Evolutionary conservation across 2,888 invertebrate species (phyloP), one percentile per base, ranked within the genome.

Genomic region (Platerodrilus igneus): DNA sequence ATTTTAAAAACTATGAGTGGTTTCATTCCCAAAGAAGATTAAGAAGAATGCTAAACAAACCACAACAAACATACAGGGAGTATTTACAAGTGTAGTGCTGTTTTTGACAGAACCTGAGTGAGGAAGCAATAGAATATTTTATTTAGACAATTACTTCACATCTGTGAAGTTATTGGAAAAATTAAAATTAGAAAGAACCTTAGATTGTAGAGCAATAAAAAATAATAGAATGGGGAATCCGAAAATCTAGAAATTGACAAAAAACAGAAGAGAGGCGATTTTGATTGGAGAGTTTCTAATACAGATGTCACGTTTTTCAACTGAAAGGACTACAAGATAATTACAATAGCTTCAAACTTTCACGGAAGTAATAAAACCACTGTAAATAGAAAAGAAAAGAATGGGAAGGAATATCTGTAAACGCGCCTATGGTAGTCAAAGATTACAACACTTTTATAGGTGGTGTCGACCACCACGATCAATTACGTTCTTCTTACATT

Each of bases 121-220:
- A 41, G 40, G 38, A 4, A 49, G 52, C 31, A 39, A 48, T 25
- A 53, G 55, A 42, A 47, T 34, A 16, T 18, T 59, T 10, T 59
- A 48, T 33, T 52, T 59, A 45, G 56, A 61, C 33, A 58, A 57
- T 8, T 32, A 57, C 45, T 48, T 57, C 57, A 50, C 42, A 4
- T 47, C 43, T 22, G 43, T 56, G 14, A 14, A 34, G 4, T 46
- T 58, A n/a, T 34, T 54, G 36, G 39, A 51, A 20, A 28, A 44
- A 40, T 32, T 46, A 16, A 26, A 34, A 37, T 30, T 37, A 47
- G 35, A 29, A 14, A 28, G 28, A 5, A 47, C 48, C 17, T 39
- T 43, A 42, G 46, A 44, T 15, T 47, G 49, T 30, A 51, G 51
- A 23, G 56, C 53, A 31, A 39, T 57, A 11, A 26, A 19, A 19